A percentile compares a stretch with the other conserved stretches of the same genome.
These are phyloP conservation scores for Trichonephila clavata DNA, from an alignment of 1,140 invertebrate species.

Conservation along the genomic window DNA sequence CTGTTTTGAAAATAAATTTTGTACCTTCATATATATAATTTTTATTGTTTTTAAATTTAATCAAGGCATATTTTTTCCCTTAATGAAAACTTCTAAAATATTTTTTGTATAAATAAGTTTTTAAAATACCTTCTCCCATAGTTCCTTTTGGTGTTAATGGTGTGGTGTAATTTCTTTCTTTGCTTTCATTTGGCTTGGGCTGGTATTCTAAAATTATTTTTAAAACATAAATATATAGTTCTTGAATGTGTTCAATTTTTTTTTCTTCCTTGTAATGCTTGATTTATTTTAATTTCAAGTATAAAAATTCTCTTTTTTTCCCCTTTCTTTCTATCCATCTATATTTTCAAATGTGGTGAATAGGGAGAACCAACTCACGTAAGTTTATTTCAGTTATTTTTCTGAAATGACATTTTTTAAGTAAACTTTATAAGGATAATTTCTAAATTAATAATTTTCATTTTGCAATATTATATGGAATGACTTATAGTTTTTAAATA, in stretches of 20 bases:
- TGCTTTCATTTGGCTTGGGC: slow-evolving; percentile 12
- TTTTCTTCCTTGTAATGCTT: slow-evolving; percentile 28
- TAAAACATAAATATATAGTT: not conserved
- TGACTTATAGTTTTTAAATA: not conserved
- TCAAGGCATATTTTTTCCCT: too few relatives aligned
- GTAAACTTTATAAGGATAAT: slow-evolving; percentile 36
- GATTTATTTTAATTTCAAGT: slow-evolving; percentile 46
- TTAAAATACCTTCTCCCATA: not conserved
- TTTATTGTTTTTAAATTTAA: too few relatives aligned
- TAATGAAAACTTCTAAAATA: too few relatives aligned
- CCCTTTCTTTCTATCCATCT: slow-evolving; percentile 60
- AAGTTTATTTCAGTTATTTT: slow-evolving; percentile 75
- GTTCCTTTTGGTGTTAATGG: not conserved
- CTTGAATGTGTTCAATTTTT: not conserved
- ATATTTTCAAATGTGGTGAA: slow-evolving; percentile 67
- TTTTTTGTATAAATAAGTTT: too few relatives aligned
- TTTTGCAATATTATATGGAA: not conserved
- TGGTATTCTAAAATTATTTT: not conserved
- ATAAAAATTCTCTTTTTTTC: slow-evolving; percentile 63
- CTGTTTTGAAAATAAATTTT: too few relatives aligned
- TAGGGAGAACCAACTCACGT: slow-evolving; percentile 76
- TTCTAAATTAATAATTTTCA: not conserved
- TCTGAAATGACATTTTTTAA: slow-evolving; percentile 44
- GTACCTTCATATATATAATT: too few relatives aligned
- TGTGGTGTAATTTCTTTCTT: slow-evolving; percentile 17